Percentiles rank a stretch among this genome's conserved stretches.
Evolutionary conservation across 2,113 vertebrate species (phyloP).

Genomic region (Lepus timidus): DNA sequence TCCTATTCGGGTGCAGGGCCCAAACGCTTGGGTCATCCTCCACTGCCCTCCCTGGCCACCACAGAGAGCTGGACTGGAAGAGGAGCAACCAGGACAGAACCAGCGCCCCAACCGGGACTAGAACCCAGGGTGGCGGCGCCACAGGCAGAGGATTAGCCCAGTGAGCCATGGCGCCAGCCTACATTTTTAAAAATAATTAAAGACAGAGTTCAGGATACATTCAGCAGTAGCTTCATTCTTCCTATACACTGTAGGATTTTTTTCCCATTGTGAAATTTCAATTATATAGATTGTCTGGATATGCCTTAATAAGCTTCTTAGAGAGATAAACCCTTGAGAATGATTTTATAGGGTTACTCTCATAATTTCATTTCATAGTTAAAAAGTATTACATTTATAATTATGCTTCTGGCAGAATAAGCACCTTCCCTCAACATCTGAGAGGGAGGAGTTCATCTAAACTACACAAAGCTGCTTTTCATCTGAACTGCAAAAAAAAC

Average conservation of each 20-base stretch:
- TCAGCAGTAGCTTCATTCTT: not conserved
- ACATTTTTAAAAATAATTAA: not conserved
- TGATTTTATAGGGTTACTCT: not conserved
- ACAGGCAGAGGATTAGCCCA: too few species aligned
- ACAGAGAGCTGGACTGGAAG: too few species aligned
- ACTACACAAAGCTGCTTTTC: not conserved
- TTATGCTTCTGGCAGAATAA: not conserved
- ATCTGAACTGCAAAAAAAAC: not conserved
- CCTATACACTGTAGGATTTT: not conserved
- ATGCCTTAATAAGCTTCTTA: not conserved
- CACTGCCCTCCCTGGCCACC: too few species aligned
- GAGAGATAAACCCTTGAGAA: not conserved
- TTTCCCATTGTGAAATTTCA: constrained; percentile 5
- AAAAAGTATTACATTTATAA: constrained; percentile 37
- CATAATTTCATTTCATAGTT: constrained; percentile 10
- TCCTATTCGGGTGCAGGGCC: too few species aligned
- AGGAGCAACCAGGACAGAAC: too few species aligned
- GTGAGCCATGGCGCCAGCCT: too few species aligned
- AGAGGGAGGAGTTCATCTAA: not conserved
- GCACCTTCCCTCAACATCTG: not conserved
- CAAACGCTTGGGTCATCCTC: too few species aligned
- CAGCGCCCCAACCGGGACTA: too few species aligned
- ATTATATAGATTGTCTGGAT: not conserved
- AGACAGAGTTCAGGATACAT: not conserved
- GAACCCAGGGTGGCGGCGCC: too few species aligned